phyloP scores from a whole-genome alignment of 2,113 vertebrate genomes.

The Poeciliopsis prolifica region DNA sequence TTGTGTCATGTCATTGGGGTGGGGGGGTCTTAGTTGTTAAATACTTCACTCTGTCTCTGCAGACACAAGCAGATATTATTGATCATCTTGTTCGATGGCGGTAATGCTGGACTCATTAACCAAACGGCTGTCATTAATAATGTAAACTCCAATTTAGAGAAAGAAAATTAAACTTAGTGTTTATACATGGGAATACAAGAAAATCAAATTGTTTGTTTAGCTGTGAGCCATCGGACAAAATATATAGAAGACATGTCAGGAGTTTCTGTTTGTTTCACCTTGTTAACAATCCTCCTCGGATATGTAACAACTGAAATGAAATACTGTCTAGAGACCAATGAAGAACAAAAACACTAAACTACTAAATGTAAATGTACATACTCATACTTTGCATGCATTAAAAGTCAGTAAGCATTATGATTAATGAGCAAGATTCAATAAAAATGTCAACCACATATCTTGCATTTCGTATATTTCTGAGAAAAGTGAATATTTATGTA shows the following conservation, averaged over 20 bases:
- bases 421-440: too few relatives aligned
- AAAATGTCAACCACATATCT: too few relatives aligned
- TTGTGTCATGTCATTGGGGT: slow-evolving; percentile 50
- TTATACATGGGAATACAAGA: neutral
- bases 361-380: neutral
- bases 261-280: neutral
- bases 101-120: slow-evolving; percentile 50
- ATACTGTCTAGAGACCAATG: neutral
- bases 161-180: neutral
- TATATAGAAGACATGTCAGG: neutral
- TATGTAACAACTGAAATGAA: neutral
- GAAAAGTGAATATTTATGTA: too few relatives aligned
- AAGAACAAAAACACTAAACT: neutral
- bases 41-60: slow-evolving; percentile 64
- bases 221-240: neutral
- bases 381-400: too few relatives aligned
- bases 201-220: neutral
- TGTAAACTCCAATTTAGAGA: slow-evolving; percentile 18
- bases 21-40: slow-evolving; percentile 59
- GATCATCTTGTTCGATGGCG: slow-evolving; percentile 55
- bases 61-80: slow-evolving; percentile 61
- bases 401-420: too few relatives aligned
- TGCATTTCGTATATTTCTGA: too few relatives aligned
- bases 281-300: neutral
- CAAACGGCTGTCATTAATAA: slow-evolving; percentile 44